These are phyloP conservation scores for Uloborus plumipes DNA, from an alignment of 2,888 invertebrate species.

Conservation along the genomic window DNA sequence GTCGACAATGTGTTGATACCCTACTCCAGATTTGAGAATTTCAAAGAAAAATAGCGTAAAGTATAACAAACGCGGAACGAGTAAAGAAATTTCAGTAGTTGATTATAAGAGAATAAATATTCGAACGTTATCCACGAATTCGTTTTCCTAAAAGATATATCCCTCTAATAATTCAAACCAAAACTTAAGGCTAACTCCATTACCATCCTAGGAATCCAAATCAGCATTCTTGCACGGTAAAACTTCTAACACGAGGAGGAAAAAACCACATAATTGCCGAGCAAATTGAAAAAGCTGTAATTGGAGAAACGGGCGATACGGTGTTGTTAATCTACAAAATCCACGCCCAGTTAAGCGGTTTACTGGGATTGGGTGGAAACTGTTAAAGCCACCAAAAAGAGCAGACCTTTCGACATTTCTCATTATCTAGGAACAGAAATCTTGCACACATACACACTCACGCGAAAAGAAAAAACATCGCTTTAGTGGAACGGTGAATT, in stretches of 20 bases:
- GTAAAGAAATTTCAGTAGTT: no score
- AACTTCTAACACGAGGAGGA: slow-evolving; percentile 3
- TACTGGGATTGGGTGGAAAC: slow-evolving; percentile 13
- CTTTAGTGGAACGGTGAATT: not conserved
- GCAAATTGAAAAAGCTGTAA: slow-evolving; percentile 1
- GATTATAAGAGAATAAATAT: no score
- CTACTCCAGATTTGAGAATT: no score
- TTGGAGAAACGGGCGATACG: not conserved
- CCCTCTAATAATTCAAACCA: no score
- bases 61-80: no score
- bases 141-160: no score
- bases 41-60: no score
- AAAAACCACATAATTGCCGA: not conserved
- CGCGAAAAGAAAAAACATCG: not conserved
- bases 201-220: no score
- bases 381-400: slow-evolving; percentile 23
- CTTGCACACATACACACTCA: not conserved
- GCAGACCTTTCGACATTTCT: no score
- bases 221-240: not conserved
- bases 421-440: not conserved
- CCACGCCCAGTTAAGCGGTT: slow-evolving; percentile 2
- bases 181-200: no score
- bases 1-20: no score
- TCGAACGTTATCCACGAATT: no score
- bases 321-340: not conserved